These are phyloP conservation scores for Centropyge bicolor DNA, from an alignment of 2,797 vertebrate genomes.

Conservation along the genomic window DNA sequence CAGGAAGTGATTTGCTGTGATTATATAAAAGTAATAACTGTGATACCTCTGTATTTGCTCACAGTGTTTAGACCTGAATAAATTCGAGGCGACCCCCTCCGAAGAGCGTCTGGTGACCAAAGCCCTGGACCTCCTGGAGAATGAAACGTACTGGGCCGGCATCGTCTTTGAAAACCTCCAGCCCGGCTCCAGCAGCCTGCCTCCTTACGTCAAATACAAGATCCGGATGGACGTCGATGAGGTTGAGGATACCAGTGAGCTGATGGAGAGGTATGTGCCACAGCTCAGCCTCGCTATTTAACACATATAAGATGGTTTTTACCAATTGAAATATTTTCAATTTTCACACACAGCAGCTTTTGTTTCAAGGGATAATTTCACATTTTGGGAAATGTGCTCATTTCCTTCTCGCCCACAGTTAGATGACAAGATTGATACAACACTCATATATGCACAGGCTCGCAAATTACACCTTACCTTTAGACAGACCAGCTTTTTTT, in stretches of 20 bases:
- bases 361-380: neutral
- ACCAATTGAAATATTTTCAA: neutral
- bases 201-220: conserved; percentile 93
- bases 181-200: conserved; percentile 77
- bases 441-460: neutral
- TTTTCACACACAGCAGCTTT: neutral
- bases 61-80: conserved; percentile 96
- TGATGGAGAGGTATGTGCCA: conserved; percentile 89
- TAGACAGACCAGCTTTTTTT: neutral
- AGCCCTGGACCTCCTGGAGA: conserved; percentile 90
- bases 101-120: conserved; percentile 89
- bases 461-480: neutral
- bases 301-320: neutral
- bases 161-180: conserved; percentile 90
- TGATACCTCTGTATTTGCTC: conserved; percentile 31
- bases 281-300: neutral
- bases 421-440: neutral
- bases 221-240: conserved; percentile 97
- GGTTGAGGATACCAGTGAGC: conserved; percentile 90
- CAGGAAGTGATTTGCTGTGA: neutral
- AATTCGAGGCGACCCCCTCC: conserved; percentile 89
- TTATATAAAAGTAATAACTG: neutral
- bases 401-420: neutral
- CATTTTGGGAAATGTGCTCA: neutral
- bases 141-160: conserved; percentile 93